A percentile compares a stretch with the other conserved stretches of the same genome.
Conservation (phyloP, 2,888 invertebrate genomes). For the Coremacera marginata region DNA sequence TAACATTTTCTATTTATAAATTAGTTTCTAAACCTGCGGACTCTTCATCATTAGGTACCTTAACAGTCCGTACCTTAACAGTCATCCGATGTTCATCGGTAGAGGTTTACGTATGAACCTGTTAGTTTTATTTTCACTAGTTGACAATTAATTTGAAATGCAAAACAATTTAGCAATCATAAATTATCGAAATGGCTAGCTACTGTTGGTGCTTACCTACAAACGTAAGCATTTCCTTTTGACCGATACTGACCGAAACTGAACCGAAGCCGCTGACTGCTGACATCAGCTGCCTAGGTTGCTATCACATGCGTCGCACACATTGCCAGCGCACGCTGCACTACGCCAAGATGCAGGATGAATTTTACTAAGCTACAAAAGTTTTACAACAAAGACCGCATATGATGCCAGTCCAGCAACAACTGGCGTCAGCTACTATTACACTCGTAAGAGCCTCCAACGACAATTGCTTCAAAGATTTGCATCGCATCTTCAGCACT, state of each 20-base stretch:
- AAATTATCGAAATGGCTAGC: constrained; percentile 30
- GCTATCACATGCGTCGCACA: neutral
- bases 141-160: constrained; percentile 38
- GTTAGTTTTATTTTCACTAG: constrained; percentile 17
- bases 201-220: neutral
- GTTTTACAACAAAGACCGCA: neutral
- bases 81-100: neutral
- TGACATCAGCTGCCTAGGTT: neutral
- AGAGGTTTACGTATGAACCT: neutral
- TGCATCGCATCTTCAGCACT: constrained; percentile 25
- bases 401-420: neutral
- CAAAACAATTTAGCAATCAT: constrained; percentile 36
- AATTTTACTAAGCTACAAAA: neutral
- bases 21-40: constrained; percentile 11
- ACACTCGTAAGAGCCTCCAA: neutral
- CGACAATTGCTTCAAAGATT: constrained; percentile 33
- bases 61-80: neutral
- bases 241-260: neutral
- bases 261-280: neutral
- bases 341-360: neutral
- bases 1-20: constrained; percentile 12
- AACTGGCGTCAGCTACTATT: neutral
- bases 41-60: neutral
- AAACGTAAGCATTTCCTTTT: neutral
- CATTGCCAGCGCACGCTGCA: neutral